phyloP scores from a whole-genome alignment of 2,113 vertebrate genomes.

The Ophiodon elongatus region DNA sequence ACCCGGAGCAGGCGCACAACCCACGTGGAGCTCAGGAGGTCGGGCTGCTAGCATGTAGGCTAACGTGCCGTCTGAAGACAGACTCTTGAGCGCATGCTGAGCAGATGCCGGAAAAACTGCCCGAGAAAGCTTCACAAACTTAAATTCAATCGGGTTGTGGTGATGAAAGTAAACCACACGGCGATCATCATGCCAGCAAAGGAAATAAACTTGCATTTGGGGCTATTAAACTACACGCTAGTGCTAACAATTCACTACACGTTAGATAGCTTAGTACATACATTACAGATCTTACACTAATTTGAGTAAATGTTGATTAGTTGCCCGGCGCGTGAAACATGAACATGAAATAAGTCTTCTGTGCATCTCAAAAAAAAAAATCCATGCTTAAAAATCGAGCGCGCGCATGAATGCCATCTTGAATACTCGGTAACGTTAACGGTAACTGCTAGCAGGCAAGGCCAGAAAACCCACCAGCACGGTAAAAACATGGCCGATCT shows the following conservation, averaged over 20 bases:
- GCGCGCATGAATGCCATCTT: conserved; percentile 73
- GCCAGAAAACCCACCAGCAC: conserved; percentile 38
- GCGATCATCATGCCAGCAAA: fast-evolving
- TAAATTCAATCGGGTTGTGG: fast-evolving
- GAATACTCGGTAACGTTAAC: not conserved
- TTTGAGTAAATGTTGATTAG: fast-evolving
- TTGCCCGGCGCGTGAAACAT: fast-evolving
- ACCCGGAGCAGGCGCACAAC: conserved; percentile 60
- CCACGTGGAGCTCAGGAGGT: conserved; percentile 74
- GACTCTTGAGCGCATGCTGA: not conserved
- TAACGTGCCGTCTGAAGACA: not conserved
- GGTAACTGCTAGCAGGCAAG: conserved; percentile 48
- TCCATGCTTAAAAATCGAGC: conserved; percentile 1
- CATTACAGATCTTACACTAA: fast-evolving
- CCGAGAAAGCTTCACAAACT: fast-evolving
- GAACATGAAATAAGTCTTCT: too few species aligned
- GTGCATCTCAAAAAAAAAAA: not conserved
- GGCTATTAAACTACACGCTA: not conserved
- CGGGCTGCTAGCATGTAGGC: conserved; percentile 57
- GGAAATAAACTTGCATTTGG: too few species aligned
- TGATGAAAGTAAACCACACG: not conserved
- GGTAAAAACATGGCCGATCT: conserved; percentile 75
- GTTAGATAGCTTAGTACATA: fast-evolving
- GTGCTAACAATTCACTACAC: conserved; percentile 20
- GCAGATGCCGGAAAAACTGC: too few species aligned